Evolutionary conservation across 2,888 invertebrate genomes (phyloP).

Genomic region (Yponomeuta cagnagella): DNA sequence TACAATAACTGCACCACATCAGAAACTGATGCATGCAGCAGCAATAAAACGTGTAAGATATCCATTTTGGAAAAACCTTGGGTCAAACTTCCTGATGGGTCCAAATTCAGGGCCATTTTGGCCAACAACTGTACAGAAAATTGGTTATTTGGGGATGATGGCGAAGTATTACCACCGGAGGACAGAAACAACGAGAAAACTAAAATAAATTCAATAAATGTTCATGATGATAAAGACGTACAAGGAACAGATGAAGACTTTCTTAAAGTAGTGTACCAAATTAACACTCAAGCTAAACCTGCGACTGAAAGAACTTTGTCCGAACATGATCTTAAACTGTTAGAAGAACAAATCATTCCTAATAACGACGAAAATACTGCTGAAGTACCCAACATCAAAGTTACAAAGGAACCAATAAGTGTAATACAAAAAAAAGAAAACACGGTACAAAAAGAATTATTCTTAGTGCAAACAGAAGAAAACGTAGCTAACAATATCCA

Average conservation of each 20-base stretch:
- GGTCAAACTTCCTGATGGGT: constrained; percentile 72
- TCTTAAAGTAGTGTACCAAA: constrained; percentile 44
- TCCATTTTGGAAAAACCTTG: constrained; percentile 80
- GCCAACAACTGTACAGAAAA: constrained; percentile 80
- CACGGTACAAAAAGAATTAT: not conserved
- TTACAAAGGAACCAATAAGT: not conserved
- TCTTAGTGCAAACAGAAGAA: not conserved
- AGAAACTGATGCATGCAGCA: constrained; percentile 39
- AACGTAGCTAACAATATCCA: not conserved
- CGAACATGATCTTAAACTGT: constrained; percentile 44
- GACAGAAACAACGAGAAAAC: constrained; percentile 30
- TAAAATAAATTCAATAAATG: constrained; percentile 23
- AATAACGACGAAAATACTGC: constrained; percentile 19
- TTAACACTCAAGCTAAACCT: constrained; percentile 42
- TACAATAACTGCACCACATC: constrained; percentile 57
- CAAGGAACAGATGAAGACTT: constrained; percentile 38
- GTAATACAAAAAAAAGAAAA: not conserved
- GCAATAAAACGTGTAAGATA: constrained; percentile 72
- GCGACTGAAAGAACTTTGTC: constrained; percentile 41
- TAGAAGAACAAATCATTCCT: constrained; percentile 63
- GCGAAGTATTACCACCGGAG: constrained; percentile 37
- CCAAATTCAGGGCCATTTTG: constrained; percentile 76
- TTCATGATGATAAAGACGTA: constrained; percentile 17
- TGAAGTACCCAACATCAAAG: constrained; percentile 21
- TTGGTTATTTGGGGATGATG: constrained; percentile 65